phyloP scores from a whole-genome alignment of 2,797 vertebrate genomes.

The Alcedo atthis region DNA sequence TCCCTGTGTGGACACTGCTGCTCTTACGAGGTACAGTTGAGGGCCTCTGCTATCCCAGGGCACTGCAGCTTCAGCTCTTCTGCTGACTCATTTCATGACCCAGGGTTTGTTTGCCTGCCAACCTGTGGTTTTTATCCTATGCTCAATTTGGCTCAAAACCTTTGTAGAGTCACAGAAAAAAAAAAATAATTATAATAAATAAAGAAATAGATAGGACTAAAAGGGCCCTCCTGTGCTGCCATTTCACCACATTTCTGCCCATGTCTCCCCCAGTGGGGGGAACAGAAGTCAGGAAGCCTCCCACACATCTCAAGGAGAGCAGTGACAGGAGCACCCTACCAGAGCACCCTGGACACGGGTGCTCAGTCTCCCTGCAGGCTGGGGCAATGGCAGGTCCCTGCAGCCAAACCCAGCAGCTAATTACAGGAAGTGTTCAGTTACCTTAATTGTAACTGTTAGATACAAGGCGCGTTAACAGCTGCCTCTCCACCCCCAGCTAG shows the following conservation, averaged over 20 bases:
- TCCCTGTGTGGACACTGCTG: slow-evolving; percentile 13
- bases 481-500: neutral
- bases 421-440: neutral
- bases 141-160: neutral
- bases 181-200: neutral
- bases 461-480: neutral
- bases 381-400: neutral
- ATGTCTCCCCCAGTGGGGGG: fast-evolving
- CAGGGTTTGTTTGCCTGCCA: neutral
- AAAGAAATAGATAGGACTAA: too few relatives aligned
- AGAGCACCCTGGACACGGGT: fast-evolving
- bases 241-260: neutral
- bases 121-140: neutral
- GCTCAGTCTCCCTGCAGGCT: fast-evolving
- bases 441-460: neutral
- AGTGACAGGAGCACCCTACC: fast-evolving
- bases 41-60: neutral
- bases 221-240: neutral
- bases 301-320: fast-evolving
- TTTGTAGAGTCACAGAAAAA: neutral
- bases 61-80: neutral
- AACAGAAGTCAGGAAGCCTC: neutral
- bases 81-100: slow-evolving; percentile 30
- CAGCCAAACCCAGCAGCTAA: neutral
- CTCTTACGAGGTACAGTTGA: neutral